Evolutionary conservation across 1,140 invertebrate species (phyloP), one percentile per base, ranked within the genome.

Genomic region (Metopolophium dirhodum): DNA sequence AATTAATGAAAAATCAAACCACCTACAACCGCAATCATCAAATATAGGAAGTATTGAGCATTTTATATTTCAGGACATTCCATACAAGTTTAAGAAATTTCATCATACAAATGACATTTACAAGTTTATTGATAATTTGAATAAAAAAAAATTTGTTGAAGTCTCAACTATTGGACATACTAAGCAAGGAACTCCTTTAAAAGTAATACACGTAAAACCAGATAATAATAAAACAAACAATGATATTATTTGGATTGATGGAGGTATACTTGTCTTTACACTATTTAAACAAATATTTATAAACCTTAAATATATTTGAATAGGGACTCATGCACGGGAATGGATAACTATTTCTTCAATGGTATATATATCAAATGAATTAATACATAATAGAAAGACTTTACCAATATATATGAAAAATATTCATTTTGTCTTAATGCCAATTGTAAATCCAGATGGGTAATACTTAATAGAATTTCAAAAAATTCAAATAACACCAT

Each of bases 271-370:
- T 47, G 3, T 26, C 35, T 85, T 45, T 30, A 26, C 37, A 47
- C 47, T 86, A 41, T 30, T 54, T 35, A 20, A 87, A 54, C 1
- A 54, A 54, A 54, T 51, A 35, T 35, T 88, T 23, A 35, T 11
- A 51, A 54, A 54, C 18, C 2, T 3, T 88, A 3, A 0, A 7
- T 23, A 35, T 51, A 35, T 57, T 89, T 89, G 1, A 30, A 82
- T 54, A 94, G 96, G 96, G 26, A 97, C 97, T 90, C 97, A 97
- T 94, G 96, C 97, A 3, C 95, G 97, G 92, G 97, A 98, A 96
- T 98, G 98, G 98, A 97, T 98, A 83, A 96, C 97, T 0, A 97
- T 97, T 26, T 97, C 97, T 0, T 95, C 96, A 2, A 96, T 96
- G 22, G 95, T 96, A 30, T 97, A 96, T 94, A 95, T 97, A 30